phyloP scores from a whole-genome alignment of 1,140 invertebrate species.

The Wiebesia pumilae region DNA sequence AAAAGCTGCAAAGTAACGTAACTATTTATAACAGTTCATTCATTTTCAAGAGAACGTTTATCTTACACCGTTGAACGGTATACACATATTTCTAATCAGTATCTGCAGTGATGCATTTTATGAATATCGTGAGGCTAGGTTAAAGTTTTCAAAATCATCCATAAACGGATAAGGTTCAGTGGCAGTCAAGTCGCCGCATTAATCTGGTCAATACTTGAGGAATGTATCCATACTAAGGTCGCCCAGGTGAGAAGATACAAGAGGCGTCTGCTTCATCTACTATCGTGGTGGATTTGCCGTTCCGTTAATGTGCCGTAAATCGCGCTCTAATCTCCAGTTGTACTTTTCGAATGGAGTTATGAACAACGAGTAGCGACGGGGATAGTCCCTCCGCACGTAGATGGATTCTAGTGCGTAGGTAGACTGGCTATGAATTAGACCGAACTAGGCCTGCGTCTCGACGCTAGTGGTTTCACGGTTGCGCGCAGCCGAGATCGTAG shows the following conservation, averaged over 20 bases:
- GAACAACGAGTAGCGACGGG: not conserved
- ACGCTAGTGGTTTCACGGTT: not conserved
- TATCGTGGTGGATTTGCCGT: slow-evolving; percentile 55
- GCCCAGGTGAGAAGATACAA: not conserved
- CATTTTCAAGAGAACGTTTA: not conserved
- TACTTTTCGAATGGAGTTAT: slow-evolving; percentile 57
- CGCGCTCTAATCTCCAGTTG: slow-evolving; percentile 61
- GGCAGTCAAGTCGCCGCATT: slow-evolving; percentile 24
- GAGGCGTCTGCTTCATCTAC: not conserved
- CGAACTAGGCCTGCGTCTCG: not conserved
- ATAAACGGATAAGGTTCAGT: slow-evolving; percentile 3
- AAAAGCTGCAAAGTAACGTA: not conserved
- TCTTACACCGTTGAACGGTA: not conserved
- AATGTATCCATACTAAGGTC: slow-evolving; percentile 9
- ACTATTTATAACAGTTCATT: not conserved
- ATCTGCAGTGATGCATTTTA: not conserved
- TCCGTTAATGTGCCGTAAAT: slow-evolving; percentile 59
- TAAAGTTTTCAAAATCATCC: slow-evolving; percentile 24
- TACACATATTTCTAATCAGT: not conserved
- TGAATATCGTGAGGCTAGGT: not conserved
- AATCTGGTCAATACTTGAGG: slow-evolving; percentile 53
- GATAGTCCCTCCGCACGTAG: slow-evolving; percentile 54
- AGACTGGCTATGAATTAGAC: not conserved
- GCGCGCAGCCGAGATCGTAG: not conserved
- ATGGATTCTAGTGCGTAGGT: not conserved